Conservation (phyloP, 2,797 vertebrate species). For the Xerus rutilus region DNA sequence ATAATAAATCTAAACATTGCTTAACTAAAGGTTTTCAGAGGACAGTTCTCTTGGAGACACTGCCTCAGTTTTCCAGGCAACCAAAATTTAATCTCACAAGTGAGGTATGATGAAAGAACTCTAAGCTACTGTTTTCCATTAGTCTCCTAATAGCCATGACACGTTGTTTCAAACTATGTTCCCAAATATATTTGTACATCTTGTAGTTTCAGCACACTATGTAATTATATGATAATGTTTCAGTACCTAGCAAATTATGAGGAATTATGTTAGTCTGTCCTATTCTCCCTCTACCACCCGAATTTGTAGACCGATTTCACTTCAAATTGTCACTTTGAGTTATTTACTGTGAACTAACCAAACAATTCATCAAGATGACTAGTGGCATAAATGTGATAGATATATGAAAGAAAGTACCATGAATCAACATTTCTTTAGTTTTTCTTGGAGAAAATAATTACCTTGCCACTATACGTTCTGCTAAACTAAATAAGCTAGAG, state of each 20-base stretch:
- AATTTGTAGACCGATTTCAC: neutral
- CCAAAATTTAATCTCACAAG: neutral
- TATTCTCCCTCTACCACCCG: neutral
- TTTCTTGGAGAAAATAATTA: neutral
- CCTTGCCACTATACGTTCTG: neutral
- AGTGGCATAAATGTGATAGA: neutral
- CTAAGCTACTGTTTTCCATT: neutral
- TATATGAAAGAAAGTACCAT: neutral
- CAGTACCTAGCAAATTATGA: neutral
- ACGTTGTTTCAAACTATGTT: conserved; percentile 13
- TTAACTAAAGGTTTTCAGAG: conserved; percentile 34
- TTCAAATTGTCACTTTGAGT: neutral
- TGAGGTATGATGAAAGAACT: neutral
- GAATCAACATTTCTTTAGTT: neutral
- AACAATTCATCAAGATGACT: neutral
- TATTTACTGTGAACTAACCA: neutral
- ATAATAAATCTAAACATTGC: neutral
- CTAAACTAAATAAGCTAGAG: neutral
- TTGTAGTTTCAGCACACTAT: neutral
- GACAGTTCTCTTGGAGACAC: neutral
- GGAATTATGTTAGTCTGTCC: neutral
- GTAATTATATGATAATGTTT: conserved; percentile 3
- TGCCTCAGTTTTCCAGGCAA: neutral
- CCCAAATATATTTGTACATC: conserved; percentile 5
- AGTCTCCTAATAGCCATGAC: neutral